phyloP scores from a whole-genome alignment of 2,797 vertebrate genomes.

The Manis pentadactyla region DNA sequence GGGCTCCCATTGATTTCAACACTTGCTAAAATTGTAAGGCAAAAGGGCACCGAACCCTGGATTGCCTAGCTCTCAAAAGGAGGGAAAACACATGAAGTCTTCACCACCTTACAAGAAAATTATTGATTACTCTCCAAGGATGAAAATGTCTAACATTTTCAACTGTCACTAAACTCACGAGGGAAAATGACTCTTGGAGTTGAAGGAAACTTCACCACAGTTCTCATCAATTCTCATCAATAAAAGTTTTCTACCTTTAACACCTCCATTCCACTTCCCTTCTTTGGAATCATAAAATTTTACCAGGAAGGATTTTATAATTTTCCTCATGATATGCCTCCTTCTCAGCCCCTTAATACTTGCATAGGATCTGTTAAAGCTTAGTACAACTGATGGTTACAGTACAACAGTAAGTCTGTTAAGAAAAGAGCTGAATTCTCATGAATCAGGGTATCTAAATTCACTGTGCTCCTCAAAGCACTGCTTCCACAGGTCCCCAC shows the following conservation, averaged over 20 bases:
- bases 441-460: not conserved
- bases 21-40: not conserved
- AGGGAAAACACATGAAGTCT: not conserved
- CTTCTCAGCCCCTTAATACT: not conserved
- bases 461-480: too few relatives aligned
- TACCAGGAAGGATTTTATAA: not conserved
- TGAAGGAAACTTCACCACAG: not conserved
- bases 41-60: not conserved
- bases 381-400: not conserved
- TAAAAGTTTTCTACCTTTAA: not conserved
- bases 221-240: not conserved
- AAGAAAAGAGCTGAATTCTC: not conserved
- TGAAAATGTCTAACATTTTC: not conserved
- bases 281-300: not conserved
- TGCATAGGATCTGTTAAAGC: not conserved
- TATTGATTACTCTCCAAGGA: not conserved
- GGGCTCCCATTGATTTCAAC: not conserved
- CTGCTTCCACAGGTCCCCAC: not conserved
- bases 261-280: not conserved
- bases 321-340: not conserved
- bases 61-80: not conserved
- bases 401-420: not conserved
- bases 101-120: not conserved
- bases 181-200: not conserved
- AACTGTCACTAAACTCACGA: not conserved